A percentile compares a stretch with the other conserved stretches of the same genome.
Conservation (phyloP, 2,888 invertebrate species). For the Noctua janthina region DNA sequence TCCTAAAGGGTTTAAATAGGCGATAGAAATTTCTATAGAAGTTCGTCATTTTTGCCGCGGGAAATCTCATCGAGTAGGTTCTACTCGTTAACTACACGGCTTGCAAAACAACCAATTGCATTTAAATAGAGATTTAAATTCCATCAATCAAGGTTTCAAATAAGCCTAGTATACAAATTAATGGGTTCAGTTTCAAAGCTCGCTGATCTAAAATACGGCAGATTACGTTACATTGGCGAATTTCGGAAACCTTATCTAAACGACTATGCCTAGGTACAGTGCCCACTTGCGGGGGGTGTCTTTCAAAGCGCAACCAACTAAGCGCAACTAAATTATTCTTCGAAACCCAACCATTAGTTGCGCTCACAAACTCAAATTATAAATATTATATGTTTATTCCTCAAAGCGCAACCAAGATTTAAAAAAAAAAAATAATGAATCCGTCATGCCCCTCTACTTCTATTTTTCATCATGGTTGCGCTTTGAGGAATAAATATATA, state of each 20-base stretch:
- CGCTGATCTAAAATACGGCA: conserved; percentile 9
- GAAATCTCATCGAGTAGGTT: background rate
- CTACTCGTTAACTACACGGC: background rate
- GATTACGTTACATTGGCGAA: conserved; percentile 15
- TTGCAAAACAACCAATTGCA: background rate
- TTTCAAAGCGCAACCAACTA: too few relatives aligned
- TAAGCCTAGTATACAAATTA: conserved; percentile 34
- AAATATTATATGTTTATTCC: too few relatives aligned
- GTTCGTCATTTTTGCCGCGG: background rate
- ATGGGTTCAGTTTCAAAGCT: conserved; percentile 37
- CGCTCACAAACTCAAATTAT: too few relatives aligned
- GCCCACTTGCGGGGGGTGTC: background rate
- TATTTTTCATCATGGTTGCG: too few relatives aligned
- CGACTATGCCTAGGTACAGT: background rate
- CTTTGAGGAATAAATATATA: too few relatives aligned
- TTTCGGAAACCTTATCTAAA: conserved; percentile 3
- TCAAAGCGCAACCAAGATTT: too few relatives aligned
- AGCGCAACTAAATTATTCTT: too few relatives aligned
- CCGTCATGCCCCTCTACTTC: too few relatives aligned
- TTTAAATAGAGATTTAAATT: conserved; percentile 18
- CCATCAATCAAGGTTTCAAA: conserved; percentile 35
- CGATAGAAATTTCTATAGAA: background rate
- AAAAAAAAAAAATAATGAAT: too few relatives aligned
- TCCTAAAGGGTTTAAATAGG: background rate
- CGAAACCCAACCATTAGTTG: too few relatives aligned